Conservation (phyloP, 2,888 invertebrate genomes). For the Ichneumon xanthorius region DNA sequence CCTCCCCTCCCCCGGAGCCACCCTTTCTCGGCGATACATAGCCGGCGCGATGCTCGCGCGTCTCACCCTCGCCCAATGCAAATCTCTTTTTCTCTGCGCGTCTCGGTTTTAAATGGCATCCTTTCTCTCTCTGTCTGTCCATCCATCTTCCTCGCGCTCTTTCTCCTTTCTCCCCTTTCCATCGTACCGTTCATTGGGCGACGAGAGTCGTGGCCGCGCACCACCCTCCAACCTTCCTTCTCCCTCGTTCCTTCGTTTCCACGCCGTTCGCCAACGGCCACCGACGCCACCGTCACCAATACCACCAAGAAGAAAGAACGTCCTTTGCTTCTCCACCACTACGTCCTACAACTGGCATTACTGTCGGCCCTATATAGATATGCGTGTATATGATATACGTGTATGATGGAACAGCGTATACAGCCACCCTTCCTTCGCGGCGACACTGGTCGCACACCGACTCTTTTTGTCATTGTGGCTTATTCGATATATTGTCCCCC, state of each 20-base stretch:
- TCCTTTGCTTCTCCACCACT: constrained; percentile 66
- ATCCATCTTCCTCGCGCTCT: constrained; percentile 67
- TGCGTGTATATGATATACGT: constrained; percentile 13
- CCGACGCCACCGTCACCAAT: constrained; percentile 70
- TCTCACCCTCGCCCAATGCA: constrained; percentile 69
- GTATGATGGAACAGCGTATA: constrained; percentile 36
- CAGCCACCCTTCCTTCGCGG: constrained; percentile 77
- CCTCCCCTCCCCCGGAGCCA: constrained; percentile 25
- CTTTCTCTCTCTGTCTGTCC: constrained; percentile 73
- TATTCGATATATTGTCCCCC: constrained; percentile 83
- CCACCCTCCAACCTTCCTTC: constrained; percentile 59
- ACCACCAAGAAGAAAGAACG: constrained; percentile 62
- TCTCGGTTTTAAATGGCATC: constrained; percentile 82
- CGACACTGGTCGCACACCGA: constrained; percentile 73
- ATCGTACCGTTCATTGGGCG: constrained; percentile 62
- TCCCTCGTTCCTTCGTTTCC: constrained; percentile 56
- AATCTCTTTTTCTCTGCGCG: constrained; percentile 81
- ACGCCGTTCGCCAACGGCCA: constrained; percentile 65
- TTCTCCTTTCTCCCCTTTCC: constrained; percentile 52
- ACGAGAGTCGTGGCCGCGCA: constrained; percentile 54
- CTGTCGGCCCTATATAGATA: constrained; percentile 50
- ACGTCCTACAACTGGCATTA: constrained; percentile 60
- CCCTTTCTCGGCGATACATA: constrained; percentile 66
- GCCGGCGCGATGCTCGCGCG: constrained; percentile 69
- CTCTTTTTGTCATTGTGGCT: constrained; percentile 84